Percentiles rank a stretch among this genome's conserved stretches.
These are phyloP conservation scores for Catharus ustulatus DNA, from an alignment of 2,797 vertebrate genomes.

Conservation along the genomic window DNA sequence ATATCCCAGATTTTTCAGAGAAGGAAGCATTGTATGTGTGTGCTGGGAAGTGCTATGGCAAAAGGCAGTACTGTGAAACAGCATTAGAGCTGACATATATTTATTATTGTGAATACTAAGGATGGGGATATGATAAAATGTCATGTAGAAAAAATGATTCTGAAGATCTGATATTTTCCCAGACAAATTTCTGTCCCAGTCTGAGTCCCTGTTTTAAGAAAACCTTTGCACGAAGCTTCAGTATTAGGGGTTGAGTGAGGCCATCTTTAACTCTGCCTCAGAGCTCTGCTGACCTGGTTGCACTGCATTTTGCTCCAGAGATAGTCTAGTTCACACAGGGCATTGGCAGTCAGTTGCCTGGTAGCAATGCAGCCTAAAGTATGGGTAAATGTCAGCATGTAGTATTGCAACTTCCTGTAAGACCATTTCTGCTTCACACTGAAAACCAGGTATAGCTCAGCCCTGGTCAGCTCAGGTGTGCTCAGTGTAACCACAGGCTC, in stretches of 20 bases:
- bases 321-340: accelerated
- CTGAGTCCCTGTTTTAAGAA: background rate
- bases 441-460: background rate
- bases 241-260: background rate
- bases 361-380: background rate
- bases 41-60: background rate
- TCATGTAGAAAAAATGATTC: background rate
- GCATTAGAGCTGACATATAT: background rate
- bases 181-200: background rate
- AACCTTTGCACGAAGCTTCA: background rate
- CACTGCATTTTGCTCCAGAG: background rate
- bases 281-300: background rate
- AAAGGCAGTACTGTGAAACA: background rate
- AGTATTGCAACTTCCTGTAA: background rate
- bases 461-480: background rate
- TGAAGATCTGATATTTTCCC: background rate
- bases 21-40: accelerated
- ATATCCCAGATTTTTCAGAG: background rate
- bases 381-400: background rate
- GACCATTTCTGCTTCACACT: background rate
- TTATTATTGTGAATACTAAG: background rate
- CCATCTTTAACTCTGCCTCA: background rate
- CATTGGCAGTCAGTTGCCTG: accelerated
- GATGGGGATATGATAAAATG: background rate
- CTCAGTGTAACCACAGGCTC: background rate